Evolutionary conservation across 2,113 vertebrate species (phyloP), one percentile per base, ranked within the genome.

Genomic region (Vidua chalybeata): DNA sequence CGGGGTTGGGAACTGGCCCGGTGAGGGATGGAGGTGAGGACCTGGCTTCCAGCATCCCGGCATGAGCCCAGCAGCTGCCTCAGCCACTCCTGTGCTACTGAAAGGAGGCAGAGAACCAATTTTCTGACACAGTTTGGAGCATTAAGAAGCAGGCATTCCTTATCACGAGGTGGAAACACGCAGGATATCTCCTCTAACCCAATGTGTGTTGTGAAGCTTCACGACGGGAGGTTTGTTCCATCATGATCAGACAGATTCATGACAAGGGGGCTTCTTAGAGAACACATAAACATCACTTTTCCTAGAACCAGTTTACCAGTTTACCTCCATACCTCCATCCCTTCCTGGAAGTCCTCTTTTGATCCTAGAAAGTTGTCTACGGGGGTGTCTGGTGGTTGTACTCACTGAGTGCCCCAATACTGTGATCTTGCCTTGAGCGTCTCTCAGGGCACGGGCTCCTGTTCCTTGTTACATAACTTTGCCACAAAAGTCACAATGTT

Each of bases 151-250:
- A 69, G 33, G 19, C 3, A 23, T 2, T 37, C 46, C 43, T 45
- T 22, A 4, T 13, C 15, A 15, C 37, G 73, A 37, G 39, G 64
- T 54, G 73, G 46, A n/a, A 48, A 39, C 33, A 28, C 0, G 0
- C 12, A 41, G 71, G 71, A 0, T 2, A 2, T 45, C 37, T 27
- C 39, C 33, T 37, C 39, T 24, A 4, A 45, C 0, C 0, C 0
- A 43, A 13, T 1, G 17, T 21, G 45, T 17, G 35, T 2, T 3
- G 13, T 22, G 73, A 7, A 19, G 43, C 13, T 21, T 5, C 21
- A 10, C 54, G 7, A 6, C 31, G 10, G 54, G 18, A 23, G 22
- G 11, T 39, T 52, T 37, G 23, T 2, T 10, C 84, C 55, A 39
- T 10, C 18, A 0, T 3, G 3, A 23, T 15, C 73, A 61, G n/a